A percentile compares a stretch with the other conserved stretches of the same genome.
Evolutionary conservation across 2,113 vertebrate genomes (phyloP).

Genomic region (Sorex araneus): DNA sequence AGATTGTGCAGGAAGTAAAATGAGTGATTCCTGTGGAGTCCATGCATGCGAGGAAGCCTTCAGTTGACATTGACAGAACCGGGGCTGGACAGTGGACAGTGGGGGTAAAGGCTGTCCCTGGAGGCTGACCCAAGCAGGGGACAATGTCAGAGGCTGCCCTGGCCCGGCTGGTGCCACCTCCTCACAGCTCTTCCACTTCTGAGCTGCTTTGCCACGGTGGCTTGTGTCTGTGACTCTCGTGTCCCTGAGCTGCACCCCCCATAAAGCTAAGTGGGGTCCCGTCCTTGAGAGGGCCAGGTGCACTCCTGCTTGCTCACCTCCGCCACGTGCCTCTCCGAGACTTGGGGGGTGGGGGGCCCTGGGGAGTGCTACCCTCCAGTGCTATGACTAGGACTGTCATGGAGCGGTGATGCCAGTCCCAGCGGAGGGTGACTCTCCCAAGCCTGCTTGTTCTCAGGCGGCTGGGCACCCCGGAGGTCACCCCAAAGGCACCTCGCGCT

Average conservation of each 20-base stretch:
- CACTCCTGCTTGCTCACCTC: not conserved
- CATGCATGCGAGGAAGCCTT: not conserved
- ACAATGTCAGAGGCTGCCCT: not conserved
- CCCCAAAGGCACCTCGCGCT: too few species aligned
- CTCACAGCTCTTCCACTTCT: rapidly evolving
- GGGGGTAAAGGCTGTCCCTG: not conserved
- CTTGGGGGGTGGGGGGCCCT: not conserved
- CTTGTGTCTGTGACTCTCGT: not conserved
- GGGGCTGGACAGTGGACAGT: rapidly evolving
- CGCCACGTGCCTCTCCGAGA: not conserved
- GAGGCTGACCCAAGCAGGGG: not conserved
- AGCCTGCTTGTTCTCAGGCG: not conserved
- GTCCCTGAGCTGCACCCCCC: not conserved
- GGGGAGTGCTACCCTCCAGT: not conserved
- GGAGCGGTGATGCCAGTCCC: not conserved
- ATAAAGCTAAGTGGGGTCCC: not conserved
- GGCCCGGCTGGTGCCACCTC: not conserved
- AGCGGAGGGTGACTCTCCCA: not conserved
- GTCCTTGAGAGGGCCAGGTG: not conserved
- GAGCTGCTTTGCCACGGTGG: not conserved
- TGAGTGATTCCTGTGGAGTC: not conserved
- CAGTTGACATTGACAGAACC: not conserved
- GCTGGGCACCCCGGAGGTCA: not conserved
- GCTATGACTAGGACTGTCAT: not conserved
- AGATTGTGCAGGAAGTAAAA: too few species aligned